Evolutionary conservation across 1,140 invertebrate genomes (phyloP).

Genomic region (Trachelipus rathkii): DNA sequence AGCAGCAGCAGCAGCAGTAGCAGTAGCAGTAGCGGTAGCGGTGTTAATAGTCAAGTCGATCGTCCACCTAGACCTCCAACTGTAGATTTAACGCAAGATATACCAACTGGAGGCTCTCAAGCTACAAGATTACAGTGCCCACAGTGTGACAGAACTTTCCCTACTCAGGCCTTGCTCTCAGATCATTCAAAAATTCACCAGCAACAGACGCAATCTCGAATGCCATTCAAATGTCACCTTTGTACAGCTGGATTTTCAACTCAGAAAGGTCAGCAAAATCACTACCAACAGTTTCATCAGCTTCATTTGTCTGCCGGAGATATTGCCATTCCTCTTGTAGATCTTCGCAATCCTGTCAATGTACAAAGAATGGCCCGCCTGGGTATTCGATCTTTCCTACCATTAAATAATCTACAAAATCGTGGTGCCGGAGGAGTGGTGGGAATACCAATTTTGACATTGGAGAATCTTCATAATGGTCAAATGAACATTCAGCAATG

Average conservation of each 20-base stretch:
- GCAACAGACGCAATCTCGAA: constrained; percentile 38
- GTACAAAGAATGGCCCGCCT: constrained; percentile 60
- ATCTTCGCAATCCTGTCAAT: constrained; percentile 62
- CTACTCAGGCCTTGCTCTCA: constrained; percentile 53
- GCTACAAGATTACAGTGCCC: constrained; percentile 51
- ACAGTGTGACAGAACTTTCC: constrained; percentile 56
- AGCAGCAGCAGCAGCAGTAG: constrained; percentile 48
- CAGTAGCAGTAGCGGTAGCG: constrained; percentile 28
- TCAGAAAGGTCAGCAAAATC: constrained; percentile 60
- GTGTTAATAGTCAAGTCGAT: constrained; percentile 48
- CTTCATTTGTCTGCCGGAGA: constrained; percentile 55
- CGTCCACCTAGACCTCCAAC: constrained; percentile 56
- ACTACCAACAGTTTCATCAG: constrained; percentile 60
- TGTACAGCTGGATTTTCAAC: constrained; percentile 68
- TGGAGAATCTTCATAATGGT: constrained; percentile 62
- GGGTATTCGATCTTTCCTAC: constrained; percentile 69
- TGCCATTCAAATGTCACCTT: constrained; percentile 61
- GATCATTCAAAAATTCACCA: constrained; percentile 56
- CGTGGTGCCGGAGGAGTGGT: constrained; percentile 59
- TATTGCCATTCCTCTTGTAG: constrained; percentile 66
- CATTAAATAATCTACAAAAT: constrained; percentile 61
- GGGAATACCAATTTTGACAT: constrained; percentile 66
- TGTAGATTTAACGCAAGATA: constrained; percentile 57
- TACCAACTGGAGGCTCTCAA: constrained; percentile 45
- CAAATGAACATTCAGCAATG: constrained; percentile 45